Evolutionary conservation across 2,113 vertebrate genomes (phyloP).

Genomic region (Xiphophorus couchianus): DNA sequence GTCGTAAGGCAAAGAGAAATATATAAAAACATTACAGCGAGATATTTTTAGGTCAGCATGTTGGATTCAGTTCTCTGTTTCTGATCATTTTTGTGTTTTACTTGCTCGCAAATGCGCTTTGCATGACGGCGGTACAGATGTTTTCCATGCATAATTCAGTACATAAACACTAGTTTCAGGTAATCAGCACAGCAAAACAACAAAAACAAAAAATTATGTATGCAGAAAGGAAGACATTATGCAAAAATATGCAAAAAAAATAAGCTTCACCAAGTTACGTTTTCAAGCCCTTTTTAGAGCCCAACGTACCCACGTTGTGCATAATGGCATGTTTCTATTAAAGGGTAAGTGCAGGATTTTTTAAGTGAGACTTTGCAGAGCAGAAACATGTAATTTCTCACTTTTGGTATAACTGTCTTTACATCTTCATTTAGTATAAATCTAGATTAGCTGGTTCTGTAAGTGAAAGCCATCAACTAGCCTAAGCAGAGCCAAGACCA

Average conservation of each 20-base stretch:
- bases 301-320: conserved; percentile 19
- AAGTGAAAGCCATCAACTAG: neutral
- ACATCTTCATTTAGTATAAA: neutral
- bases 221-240: neutral
- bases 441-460: neutral
- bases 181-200: neutral
- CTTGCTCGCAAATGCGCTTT: neutral
- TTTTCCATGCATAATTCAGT: conserved; percentile 1
- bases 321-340: conserved; percentile 35
- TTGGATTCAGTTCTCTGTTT: neutral
- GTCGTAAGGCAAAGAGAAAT: neutral
- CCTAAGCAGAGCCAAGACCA: neutral
- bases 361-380: neutral
- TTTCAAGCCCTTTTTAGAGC: conserved; percentile 17
- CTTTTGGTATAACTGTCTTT: neutral
- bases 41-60: neutral
- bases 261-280: neutral
- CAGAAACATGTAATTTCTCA: conserved; percentile 17
- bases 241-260: conserved; percentile 1
- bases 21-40: neutral
- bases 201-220: conserved; percentile 3
- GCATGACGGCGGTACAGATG: neutral
- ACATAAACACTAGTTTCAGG: conserved; percentile 8
- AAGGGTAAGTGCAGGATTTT: conserved; percentile 1
- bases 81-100: neutral